Base-by-base conservation (phyloP, 2,797 vertebrate species). In the Gymnoscopelus microlampas region DNA sequence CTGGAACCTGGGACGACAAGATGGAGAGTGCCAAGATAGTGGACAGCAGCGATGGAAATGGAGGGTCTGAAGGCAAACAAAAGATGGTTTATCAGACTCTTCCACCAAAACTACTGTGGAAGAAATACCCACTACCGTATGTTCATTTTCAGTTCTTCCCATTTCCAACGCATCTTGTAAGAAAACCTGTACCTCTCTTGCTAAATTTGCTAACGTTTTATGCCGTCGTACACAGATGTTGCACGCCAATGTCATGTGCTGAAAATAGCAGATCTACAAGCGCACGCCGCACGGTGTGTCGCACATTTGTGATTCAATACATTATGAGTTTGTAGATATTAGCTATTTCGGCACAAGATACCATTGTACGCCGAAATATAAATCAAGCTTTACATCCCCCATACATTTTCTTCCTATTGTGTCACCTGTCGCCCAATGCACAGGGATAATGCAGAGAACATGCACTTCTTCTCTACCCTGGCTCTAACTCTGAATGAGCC, bases 1-100 rank as follows among this genome's bases (percentile, higher is more conserved):
- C 96, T 66, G 97, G 97, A 8, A 98, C 97, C 0, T 98, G 97
- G 97, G 97, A 99, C 1, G 96, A 97, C 85, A 96, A 97, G 85
- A 98, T 98, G 95, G 97, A 99, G 79, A 96, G 95, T 65, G 93
- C 96, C 82, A 96, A 95, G 85, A 95, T 96, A 55, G 90, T 92
- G 0, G 88, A 91, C 54, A 93, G 93, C 78, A 94, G 87, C 77
- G n/a, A 86, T 0, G 94, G 95, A 12, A 95, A 96, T 3, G 96
- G 96, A 0, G 95, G 95, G n/a, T 92, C 92, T 0, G 97, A 98
- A 59, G 93, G 91, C 0, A 94, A 96, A 61, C 96, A 95, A 70
- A 94, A 95, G 79, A 87, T 91, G 0, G 92, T 95, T 68, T 95
- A 95, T 86, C 92, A 95, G 80, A 95, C 89, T 77, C 94, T 56